Percentiles rank a stretch among this genome's conserved stretches.
phyloP scores from a whole-genome alignment of 2,888 invertebrate genomes.

The Xestobium rufovillosum region DNA sequence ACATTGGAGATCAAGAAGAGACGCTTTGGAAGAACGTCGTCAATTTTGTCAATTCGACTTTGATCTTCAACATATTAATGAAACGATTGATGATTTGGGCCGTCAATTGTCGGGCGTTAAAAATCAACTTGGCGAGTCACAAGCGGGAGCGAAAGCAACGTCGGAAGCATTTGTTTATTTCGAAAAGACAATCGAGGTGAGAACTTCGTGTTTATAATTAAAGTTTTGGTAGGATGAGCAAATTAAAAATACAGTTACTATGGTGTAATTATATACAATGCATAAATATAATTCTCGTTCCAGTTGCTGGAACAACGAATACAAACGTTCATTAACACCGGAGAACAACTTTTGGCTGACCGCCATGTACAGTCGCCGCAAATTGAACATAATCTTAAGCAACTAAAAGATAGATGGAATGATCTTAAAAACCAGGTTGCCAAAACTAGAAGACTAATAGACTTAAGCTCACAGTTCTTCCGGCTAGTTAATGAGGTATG shows the following conservation, averaged over 20 bases:
- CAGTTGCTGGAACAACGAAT: constrained; percentile 65
- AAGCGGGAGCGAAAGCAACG: constrained; percentile 61
- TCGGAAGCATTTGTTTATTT: constrained; percentile 66
- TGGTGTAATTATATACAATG: constrained; percentile 9
- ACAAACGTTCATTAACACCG: constrained; percentile 58
- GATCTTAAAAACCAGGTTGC: constrained; percentile 59
- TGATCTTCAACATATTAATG: constrained; percentile 62
- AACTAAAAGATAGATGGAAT: constrained; percentile 59
- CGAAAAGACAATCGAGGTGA: constrained; percentile 70
- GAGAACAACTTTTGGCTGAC: constrained; percentile 49
- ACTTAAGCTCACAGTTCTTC: constrained; percentile 65
- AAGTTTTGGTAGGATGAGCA: constrained; percentile 4
- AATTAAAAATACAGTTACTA: constrained; percentile 1
- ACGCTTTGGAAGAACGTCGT: constrained; percentile 54
- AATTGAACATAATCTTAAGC: constrained; percentile 56
- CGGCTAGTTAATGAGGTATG: constrained; percentile 64
- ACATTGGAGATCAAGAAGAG: constrained; percentile 53
- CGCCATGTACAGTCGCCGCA: constrained; percentile 48
- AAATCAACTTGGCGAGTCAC: constrained; percentile 65
- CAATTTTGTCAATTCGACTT: constrained; percentile 60
- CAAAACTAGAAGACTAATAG: constrained; percentile 57
- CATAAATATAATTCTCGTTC: constrained; percentile 23
- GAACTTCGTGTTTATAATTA: constrained; percentile 26
- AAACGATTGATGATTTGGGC: constrained; percentile 60
- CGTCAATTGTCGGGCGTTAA: constrained; percentile 55